These are phyloP conservation scores for Leuciscus waleckii DNA, from an alignment of 2,797 vertebrate species.

Conservation along the genomic window DNA sequence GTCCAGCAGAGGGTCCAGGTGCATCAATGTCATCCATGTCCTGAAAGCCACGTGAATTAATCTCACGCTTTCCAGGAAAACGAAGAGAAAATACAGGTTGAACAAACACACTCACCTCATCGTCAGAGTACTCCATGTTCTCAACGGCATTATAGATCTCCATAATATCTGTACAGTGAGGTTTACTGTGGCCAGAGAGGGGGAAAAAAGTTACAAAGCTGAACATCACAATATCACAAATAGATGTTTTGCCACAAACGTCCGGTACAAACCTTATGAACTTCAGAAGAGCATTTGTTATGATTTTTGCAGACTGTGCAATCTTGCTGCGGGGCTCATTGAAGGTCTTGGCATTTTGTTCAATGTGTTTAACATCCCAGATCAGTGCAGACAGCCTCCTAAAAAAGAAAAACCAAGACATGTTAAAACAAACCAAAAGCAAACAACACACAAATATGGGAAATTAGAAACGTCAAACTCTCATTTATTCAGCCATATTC, in stretches of 20 bases:
- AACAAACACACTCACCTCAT: constrained; percentile 77
- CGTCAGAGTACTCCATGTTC: constrained; percentile 85
- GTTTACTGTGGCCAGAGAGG: constrained; percentile 79
- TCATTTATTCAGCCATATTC: neutral
- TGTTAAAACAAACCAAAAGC: neutral
- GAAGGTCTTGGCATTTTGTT: constrained; percentile 94
- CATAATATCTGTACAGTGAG: constrained; percentile 88
- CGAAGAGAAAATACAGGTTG: neutral
- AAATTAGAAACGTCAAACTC: neutral
- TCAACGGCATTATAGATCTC: constrained; percentile 89
- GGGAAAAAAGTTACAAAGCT: neutral
- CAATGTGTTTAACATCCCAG: constrained; percentile 95
- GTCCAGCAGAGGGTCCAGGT: constrained; percentile 80
- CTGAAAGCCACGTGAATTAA: constrained; percentile 58
- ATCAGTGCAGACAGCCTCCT: constrained; percentile 94
- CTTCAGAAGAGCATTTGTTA: constrained; percentile 90
- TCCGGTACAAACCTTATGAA: constrained; percentile 88
- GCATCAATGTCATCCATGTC: constrained; percentile 77
- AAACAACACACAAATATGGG: neutral
- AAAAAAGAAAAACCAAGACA: neutral
- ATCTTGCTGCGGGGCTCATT: constrained; percentile 96
- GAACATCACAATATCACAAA: neutral
- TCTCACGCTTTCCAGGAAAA: neutral
- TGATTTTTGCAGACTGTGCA: constrained; percentile 91
- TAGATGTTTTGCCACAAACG: neutral